Conservation (phyloP, 2,113 vertebrate species). For the Eleginops maclovinus region DNA sequence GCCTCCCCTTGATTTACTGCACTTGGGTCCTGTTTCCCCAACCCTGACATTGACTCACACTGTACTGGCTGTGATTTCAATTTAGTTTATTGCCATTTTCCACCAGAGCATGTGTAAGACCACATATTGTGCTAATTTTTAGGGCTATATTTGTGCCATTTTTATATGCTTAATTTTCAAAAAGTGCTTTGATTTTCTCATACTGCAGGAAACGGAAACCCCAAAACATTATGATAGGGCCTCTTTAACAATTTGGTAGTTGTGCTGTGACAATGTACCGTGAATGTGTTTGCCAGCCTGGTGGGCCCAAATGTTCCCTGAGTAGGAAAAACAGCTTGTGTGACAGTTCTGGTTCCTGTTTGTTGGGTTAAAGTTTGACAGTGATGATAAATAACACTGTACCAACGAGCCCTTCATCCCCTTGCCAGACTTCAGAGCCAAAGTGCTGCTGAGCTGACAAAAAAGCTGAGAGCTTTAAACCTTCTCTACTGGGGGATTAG, state of each 20-base stretch:
- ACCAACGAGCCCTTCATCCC: not conserved
- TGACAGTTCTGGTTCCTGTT: conserved; percentile 17
- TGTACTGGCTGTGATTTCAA: conserved; percentile 18
- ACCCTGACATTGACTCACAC: no score
- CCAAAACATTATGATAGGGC: no score
- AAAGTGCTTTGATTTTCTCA: no score
- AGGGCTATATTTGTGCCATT: no score
- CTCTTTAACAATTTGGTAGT: conserved; percentile 1
- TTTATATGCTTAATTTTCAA: no score
- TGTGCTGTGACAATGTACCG: conserved; percentile 25
- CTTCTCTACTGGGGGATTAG: not conserved
- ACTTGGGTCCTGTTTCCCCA: no score
- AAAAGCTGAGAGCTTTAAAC: not conserved
- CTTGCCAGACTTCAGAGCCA: not conserved
- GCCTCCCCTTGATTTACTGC: no score
- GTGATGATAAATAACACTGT: conserved; percentile 19
- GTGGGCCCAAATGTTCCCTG: not conserved
- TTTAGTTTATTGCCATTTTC: not conserved
- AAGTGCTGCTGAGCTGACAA: not conserved
- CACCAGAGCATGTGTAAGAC: conserved; percentile 13
- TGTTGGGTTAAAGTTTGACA: conserved; percentile 10
- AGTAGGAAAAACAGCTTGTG: not conserved
- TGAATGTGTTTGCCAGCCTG: not conserved
- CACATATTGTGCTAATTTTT: no score
- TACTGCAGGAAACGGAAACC: no score